phyloP scores from a whole-genome alignment of 1,140 invertebrate genomes.

The Lithobius niger region DNA sequence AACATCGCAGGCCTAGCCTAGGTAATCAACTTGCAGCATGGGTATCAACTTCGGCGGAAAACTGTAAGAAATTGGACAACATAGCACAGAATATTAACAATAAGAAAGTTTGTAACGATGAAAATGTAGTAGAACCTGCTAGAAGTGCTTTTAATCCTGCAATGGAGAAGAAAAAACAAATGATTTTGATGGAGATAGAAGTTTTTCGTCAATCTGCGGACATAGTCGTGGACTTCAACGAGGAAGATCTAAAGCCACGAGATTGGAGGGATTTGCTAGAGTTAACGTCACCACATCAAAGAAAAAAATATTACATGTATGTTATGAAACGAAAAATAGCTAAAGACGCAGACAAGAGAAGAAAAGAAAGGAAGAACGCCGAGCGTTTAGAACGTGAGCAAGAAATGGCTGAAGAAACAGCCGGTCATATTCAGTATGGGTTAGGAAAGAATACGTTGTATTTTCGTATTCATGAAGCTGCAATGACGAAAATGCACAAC shows the following conservation, averaged over 20 bases:
- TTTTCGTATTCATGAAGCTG: background rate
- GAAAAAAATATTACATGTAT: background rate
- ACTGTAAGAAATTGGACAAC: no score
- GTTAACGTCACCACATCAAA: background rate
- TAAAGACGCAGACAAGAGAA: background rate
- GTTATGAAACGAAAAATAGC: background rate
- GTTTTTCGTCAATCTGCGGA: background rate
- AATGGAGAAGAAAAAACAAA: background rate
- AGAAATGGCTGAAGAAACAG: background rate
- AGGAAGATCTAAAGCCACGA: no score
- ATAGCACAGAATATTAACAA: no score
- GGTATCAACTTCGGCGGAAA: no score
- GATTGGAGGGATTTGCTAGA: background rate
- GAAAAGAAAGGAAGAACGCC: background rate
- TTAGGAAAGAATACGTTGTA: background rate
- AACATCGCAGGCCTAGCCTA: no score
- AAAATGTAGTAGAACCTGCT: no score
- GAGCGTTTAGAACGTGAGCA: background rate
- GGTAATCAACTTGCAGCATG: no score
- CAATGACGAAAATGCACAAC: background rate
- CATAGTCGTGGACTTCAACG: background rate
- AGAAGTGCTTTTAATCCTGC: no score
- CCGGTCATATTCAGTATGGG: background rate
- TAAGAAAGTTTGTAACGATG: no score
- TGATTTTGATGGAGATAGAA: background rate